Percentiles rank a stretch among this genome's conserved stretches.
phyloP scores from a whole-genome alignment of 1,140 invertebrate species.

The Piezodorus guildinii region DNA sequence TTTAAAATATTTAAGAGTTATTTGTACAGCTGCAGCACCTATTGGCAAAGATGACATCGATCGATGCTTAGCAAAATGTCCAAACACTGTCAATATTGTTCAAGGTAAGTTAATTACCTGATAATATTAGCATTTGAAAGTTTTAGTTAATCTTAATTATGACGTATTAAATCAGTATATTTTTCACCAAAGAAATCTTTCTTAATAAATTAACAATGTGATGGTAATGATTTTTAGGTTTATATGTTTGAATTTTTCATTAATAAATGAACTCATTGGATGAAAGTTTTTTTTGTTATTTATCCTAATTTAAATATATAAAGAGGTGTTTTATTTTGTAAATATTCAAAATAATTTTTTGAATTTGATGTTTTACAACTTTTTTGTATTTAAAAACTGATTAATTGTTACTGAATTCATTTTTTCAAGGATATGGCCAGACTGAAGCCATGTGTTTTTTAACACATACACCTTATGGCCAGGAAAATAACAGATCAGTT shows the following conservation, averaged over 20 bases:
- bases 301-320: no score
- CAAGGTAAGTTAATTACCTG: background rate
- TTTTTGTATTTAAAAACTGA: background rate
- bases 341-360: no score
- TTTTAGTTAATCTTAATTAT: background rate
- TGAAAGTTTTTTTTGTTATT: no score
- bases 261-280: no score
- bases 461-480: background rate
- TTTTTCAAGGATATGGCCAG: constrained; percentile 1
- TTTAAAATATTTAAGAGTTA: constrained; percentile 41
- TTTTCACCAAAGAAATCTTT: no score
- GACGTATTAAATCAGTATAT: no score
- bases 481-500: background rate
- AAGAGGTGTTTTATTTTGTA: no score
- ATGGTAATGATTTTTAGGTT: no score
- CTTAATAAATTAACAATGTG: no score
- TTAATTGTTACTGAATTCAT: background rate
- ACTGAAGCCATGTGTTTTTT: constrained; percentile 6
- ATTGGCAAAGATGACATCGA: constrained; percentile 36
- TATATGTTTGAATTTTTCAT: no score
- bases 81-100: constrained; percentile 33
- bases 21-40: constrained; percentile 52
- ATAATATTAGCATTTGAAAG: background rate
- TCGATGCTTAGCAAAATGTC: background rate
- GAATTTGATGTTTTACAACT: no score